A percentile compares a stretch with the other conserved stretches of the same genome.
Evolutionary conservation across 2,797 vertebrate genomes (phyloP).

Genomic region (Catharus ustulatus): DNA sequence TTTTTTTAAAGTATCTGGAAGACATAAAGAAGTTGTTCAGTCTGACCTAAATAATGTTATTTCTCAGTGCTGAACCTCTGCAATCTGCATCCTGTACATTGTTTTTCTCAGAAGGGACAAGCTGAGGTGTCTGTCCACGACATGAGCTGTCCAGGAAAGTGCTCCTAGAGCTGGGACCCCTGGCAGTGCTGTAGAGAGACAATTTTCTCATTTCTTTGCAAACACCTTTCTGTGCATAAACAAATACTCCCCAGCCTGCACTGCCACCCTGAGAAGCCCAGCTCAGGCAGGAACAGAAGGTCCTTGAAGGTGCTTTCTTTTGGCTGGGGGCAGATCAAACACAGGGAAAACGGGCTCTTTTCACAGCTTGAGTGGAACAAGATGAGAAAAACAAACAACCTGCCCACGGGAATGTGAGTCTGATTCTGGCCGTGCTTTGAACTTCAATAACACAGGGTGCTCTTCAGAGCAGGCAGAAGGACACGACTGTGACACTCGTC

Average conservation of each 20-base stretch:
- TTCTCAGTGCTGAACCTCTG: not conserved
- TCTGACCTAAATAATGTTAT: constrained; percentile 20
- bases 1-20: constrained; percentile 11
- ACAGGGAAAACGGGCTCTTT: not conserved
- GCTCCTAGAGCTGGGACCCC: not conserved
- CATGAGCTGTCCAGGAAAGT: fast-evolving
- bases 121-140: not conserved
- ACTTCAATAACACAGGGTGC: not conserved
- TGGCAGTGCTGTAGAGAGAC: fast-evolving
- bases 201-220: not conserved
- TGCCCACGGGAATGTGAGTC: not conserved
- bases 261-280: not conserved
- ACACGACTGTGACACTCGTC: fast-evolving
- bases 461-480: not conserved
- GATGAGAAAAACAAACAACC: constrained; percentile 49
- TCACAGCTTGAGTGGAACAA: not conserved
- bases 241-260: not conserved
- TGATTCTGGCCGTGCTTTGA: not conserved
- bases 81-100: not conserved
- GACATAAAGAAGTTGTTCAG: constrained; percentile 5
- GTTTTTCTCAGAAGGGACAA: not conserved
- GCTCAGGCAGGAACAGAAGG: not conserved
- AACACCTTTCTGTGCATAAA: not conserved
- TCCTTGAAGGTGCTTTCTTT: not conserved
- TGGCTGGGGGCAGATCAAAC: not conserved